A percentile compares a stretch with the other conserved stretches of the same genome.
Evolutionary conservation across 35 echinoderm and acorn worm genomes (phyloP).

Genomic region (Nesometra sesokonis): DNA sequence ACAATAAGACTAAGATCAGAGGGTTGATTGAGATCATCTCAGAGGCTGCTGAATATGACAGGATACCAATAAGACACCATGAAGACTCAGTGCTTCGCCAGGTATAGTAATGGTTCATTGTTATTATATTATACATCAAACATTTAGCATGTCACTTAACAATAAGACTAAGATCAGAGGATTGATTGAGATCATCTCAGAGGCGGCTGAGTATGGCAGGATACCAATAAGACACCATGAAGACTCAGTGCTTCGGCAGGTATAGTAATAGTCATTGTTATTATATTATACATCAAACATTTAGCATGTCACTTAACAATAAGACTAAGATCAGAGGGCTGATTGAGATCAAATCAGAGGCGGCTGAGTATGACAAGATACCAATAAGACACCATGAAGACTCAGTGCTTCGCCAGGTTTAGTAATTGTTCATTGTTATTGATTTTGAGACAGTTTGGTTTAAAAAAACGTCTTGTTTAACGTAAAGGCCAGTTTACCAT

Average conservation of each 20-base stretch:
- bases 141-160: constrained; percentile 94
- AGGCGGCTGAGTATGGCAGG: constrained; percentile 93
- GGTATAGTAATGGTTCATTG: constrained; percentile 30
- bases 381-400: constrained; percentile 97
- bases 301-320: constrained; percentile 95
- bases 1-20: constrained; percentile 96
- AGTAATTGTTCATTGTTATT: not conserved
- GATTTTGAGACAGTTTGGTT: not conserved
- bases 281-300: constrained; percentile 1
- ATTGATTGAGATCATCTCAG: constrained; percentile 94
- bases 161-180: constrained; percentile 98
- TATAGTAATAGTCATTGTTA: constrained; percentile 8
- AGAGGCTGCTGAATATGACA: constrained; percentile 92
- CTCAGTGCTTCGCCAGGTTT: constrained; percentile 85
- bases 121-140: not conserved
- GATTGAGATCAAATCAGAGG: constrained; percentile 95
- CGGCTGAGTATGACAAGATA: constrained; percentile 96
- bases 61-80: constrained; percentile 95
- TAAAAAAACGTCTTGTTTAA: not conserved
- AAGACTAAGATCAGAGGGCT: constrained; percentile 98
- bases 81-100: constrained; percentile 93
- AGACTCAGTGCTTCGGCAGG: constrained; percentile 90
- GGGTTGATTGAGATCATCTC: constrained; percentile 97
- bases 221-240: constrained; percentile 98
- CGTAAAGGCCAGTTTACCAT: too few relatives aligned